phyloP scores from a whole-genome alignment of 2,113 vertebrate genomes.

The Gavialis gangeticus region DNA sequence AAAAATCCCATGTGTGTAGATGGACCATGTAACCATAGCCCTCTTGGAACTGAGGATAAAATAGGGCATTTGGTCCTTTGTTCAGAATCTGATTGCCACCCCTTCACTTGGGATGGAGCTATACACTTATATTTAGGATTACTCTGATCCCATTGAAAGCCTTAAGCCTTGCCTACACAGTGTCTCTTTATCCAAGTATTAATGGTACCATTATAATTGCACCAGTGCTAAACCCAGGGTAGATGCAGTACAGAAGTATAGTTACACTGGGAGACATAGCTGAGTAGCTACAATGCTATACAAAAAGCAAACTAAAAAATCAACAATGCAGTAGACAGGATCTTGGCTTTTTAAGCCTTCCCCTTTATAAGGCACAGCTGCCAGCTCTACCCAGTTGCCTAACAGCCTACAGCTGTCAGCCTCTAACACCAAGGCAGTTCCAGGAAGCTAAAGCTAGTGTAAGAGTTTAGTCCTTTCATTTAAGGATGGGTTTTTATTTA shows the following conservation, averaged over 20 bases:
- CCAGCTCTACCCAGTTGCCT: neutral
- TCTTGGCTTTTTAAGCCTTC: neutral
- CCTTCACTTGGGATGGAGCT: neutral
- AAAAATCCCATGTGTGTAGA: neutral
- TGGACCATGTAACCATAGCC: neutral
- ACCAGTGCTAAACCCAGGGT: neutral
- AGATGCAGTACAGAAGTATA: neutral
- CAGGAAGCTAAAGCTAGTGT: neutral
- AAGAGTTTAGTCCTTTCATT: neutral
- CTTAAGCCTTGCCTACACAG: neutral
- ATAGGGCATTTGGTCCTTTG: neutral
- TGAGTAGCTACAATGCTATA: neutral
- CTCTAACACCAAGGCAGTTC: neutral
- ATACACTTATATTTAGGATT: neutral
- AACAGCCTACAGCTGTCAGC: neutral
- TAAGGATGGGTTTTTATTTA: neutral
- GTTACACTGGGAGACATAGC: neutral
- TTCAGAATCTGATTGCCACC: neutral
- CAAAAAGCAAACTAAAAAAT: neutral
- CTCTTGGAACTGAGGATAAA: neutral
- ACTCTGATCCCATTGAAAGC: neutral
- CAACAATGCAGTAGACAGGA: fast-evolving
- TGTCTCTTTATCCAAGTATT: neutral
- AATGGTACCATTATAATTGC: neutral
- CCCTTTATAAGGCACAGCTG: neutral